Percentiles rank a stretch among this genome's conserved stretches.
phyloP scores from a whole-genome alignment of 2,797 vertebrate genomes.

The Oryzias dopingdopingensis region DNA sequence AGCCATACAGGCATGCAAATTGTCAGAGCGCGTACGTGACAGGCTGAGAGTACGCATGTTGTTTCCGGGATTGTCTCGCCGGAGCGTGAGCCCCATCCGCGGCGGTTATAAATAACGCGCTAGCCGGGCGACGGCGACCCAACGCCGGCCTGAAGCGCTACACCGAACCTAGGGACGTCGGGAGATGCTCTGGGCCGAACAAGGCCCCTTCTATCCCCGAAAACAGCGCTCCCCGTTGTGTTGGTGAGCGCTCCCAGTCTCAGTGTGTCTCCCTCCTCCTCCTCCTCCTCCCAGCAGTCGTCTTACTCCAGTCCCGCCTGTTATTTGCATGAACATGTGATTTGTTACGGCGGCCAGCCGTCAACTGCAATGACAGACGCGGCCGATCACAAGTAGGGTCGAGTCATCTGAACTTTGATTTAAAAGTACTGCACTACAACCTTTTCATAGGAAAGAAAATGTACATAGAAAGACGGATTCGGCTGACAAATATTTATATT shows the following conservation, averaged over 20 bases:
- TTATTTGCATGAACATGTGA: slow-evolving; percentile 50
- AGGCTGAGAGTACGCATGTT: slow-evolving; percentile 65
- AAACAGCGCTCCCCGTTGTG: slow-evolving; percentile 20
- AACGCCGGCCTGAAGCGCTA: slow-evolving; percentile 4
- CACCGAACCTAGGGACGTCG: slow-evolving; percentile 1
- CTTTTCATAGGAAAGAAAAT: too few species aligned
- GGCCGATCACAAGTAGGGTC: neutral
- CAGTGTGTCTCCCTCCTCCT: slow-evolving; percentile 1
- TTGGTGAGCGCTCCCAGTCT: slow-evolving; percentile 11
- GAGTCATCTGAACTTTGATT: neutral
- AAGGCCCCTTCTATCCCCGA: slow-evolving; percentile 11
- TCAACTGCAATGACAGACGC: neutral
- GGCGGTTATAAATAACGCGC: slow-evolving; percentile 45
- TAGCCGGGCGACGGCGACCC: slow-evolving; percentile 1
- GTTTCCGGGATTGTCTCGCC: slow-evolving; percentile 71
- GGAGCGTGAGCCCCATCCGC: slow-evolving; percentile 39
- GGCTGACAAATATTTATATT: too few species aligned
- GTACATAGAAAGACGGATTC: too few species aligned
- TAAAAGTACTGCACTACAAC: too few species aligned
- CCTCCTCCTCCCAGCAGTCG: slow-evolving; percentile 7
- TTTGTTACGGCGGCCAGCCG: slow-evolving; percentile 11
- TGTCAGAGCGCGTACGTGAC: slow-evolving; percentile 71
- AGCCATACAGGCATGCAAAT: slow-evolving; percentile 46
- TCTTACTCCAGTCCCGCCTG: slow-evolving; percentile 19
- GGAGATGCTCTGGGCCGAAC: slow-evolving; percentile 12